Evolutionary conservation across 2,113 vertebrate genomes (phyloP).

Genomic region (Percopsis transmontana): DNA sequence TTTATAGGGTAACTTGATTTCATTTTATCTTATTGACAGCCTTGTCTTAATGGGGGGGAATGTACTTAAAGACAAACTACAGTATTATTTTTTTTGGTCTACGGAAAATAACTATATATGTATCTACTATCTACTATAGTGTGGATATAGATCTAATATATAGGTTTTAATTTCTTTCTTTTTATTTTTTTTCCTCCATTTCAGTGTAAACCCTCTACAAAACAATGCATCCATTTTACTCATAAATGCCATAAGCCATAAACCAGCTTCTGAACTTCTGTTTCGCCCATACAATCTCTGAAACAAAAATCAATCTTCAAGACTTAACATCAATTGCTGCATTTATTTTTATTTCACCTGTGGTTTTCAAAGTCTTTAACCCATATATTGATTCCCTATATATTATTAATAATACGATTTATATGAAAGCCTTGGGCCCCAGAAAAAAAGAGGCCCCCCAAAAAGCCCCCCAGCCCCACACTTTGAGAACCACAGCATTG

Average conservation of each 20-base stretch:
- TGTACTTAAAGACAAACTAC: background rate
- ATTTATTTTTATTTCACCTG: background rate
- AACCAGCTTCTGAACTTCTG: slow-evolving; percentile 66
- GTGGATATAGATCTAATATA: background rate
- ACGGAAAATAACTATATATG: background rate
- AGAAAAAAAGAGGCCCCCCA: background rate
- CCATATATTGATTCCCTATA: no score
- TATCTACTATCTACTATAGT: no score
- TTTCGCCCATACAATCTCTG: slow-evolving; percentile 65
- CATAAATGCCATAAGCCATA: slow-evolving; percentile 66
- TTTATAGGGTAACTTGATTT: slow-evolving; percentile 94
- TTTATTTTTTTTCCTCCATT: slow-evolving; percentile 54
- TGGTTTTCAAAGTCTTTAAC: no score
- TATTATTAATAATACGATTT: slow-evolving; percentile 13
- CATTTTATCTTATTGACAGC: slow-evolving; percentile 29
- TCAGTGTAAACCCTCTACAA: slow-evolving; percentile 43
- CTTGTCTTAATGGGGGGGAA: background rate
- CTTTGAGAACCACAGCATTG: background rate
- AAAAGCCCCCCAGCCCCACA: background rate
- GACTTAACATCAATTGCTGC: slow-evolving; percentile 65
- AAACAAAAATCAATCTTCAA: slow-evolving; percentile 48
- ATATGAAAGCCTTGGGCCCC: slow-evolving; percentile 7
- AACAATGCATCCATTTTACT: slow-evolving; percentile 59
- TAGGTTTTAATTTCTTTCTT: slow-evolving; percentile 16
- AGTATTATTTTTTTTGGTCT: background rate